Conservation (phyloP, 2,113 vertebrate genomes). For the Oceanodroma tethys region DNA sequence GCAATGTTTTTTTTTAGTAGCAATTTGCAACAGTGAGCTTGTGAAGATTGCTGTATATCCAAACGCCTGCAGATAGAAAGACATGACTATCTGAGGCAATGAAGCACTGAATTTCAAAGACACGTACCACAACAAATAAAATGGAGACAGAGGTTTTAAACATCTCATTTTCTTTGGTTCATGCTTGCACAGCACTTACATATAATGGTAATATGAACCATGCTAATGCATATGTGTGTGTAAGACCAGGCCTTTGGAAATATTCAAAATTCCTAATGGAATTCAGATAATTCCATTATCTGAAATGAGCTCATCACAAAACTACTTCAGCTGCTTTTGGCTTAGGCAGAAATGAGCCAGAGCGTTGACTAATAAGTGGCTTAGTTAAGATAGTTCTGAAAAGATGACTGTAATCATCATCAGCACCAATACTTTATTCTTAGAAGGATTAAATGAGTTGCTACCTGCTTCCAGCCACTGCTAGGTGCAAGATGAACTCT, state of each 20-base stretch:
- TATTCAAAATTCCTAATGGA: not conserved
- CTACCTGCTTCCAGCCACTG: not conserved
- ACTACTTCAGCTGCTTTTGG: not conserved
- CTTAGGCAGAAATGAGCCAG: not conserved
- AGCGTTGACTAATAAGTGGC: not conserved
- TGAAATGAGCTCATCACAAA: not conserved
- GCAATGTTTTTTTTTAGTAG: not conserved
- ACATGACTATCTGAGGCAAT: rapidly evolving
- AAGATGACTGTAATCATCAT: not conserved
- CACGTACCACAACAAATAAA: not conserved
- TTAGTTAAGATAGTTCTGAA: not conserved
- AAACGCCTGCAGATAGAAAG: not conserved
- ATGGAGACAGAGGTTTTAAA: not conserved
- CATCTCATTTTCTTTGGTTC: not conserved
- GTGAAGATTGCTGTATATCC: not conserved
- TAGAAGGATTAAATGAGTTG: not conserved
- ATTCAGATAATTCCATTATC: too few species aligned
- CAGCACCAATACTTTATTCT: not conserved
- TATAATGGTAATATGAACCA: not conserved
- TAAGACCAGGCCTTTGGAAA: not conserved
- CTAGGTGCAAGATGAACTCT: not conserved
- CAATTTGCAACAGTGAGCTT: not conserved
- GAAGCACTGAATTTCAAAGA: not conserved
- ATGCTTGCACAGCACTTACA: not conserved
- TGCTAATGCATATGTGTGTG: not conserved